phyloP scores from a whole-genome alignment of 1,140 invertebrate genomes.

The Hylyphantes graminicola region DNA sequence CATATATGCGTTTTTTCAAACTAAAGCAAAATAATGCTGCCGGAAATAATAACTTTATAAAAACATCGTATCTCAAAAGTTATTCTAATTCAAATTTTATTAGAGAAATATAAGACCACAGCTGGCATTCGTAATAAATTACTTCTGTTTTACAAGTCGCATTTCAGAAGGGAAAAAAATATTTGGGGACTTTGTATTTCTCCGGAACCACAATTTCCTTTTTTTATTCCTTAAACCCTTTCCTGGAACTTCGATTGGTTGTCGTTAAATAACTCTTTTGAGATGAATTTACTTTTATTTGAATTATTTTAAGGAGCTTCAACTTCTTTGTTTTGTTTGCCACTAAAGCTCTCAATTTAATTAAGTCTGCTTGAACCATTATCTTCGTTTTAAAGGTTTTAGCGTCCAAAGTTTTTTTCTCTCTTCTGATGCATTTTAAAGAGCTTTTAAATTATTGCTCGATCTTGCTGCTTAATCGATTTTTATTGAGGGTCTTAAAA shows the following conservation, averaged over 20 bases:
- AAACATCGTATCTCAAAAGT: constrained; percentile 19
- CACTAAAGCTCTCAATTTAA: constrained; percentile 53
- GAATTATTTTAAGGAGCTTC: constrained; percentile 45
- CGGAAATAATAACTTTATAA: constrained; percentile 23
- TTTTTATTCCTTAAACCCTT: not conserved
- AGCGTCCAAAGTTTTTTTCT: constrained; percentile 3
- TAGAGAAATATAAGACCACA: constrained; percentile 45
- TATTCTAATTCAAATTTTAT: constrained; percentile 42
- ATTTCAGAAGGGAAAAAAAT: not conserved
- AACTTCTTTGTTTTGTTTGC: constrained; percentile 40
- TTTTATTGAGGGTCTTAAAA: constrained; percentile 22
- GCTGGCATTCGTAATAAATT: constrained; percentile 53
- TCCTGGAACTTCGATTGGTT: constrained; percentile 31
- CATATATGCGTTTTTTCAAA: no score
- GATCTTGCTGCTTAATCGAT: constrained; percentile 8
- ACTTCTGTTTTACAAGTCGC: constrained; percentile 35
- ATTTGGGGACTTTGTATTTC: constrained; percentile 5
- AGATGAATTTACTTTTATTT: constrained; percentile 47
- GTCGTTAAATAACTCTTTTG: constrained; percentile 52
- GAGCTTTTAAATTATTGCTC: constrained; percentile 39
- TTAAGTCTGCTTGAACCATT: constrained; percentile 54
- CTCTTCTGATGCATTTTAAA: constrained; percentile 39
- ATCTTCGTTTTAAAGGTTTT: constrained; percentile 42
- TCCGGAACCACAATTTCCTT: not conserved
- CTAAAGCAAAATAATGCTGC: not conserved